These are phyloP conservation scores for Drosophila infuscata DNA, from an alignment of 2,888 invertebrate genomes.

Conservation along the genomic window DNA sequence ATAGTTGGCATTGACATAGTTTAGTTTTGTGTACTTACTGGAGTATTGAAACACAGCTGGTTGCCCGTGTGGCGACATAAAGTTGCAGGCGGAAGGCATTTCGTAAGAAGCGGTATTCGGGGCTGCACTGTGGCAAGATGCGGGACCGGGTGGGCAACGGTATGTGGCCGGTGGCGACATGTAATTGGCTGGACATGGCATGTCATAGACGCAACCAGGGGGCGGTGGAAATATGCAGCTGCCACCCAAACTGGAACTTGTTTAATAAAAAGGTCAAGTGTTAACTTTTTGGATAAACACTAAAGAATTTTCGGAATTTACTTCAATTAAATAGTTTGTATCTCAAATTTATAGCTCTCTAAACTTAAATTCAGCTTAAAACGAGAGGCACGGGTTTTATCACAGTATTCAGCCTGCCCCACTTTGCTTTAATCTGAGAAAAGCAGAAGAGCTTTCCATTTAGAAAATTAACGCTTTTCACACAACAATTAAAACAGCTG, in stretches of 20 bases:
- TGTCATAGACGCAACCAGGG: slow-evolving; percentile 1
- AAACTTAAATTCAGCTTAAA: background rate
- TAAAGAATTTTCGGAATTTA: background rate
- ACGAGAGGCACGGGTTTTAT: background rate
- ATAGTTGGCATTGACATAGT: background rate
- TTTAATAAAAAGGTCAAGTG: background rate
- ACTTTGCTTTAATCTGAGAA: background rate
- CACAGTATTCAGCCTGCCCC: background rate
- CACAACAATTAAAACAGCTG: background rate
- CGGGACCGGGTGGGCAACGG: background rate
- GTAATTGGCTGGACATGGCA: slow-evolving; percentile 3
- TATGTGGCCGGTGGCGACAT: background rate
- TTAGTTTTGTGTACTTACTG: slow-evolving; percentile 5
- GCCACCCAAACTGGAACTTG: background rate
- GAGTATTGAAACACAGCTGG: slow-evolving; percentile 30
- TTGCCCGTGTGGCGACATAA: slow-evolving; percentile 3
- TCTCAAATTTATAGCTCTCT: background rate
- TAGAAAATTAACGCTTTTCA: background rate
- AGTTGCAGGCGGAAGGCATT: background rate
- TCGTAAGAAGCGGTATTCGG: slow-evolving; percentile 2
- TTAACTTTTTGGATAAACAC: background rate
- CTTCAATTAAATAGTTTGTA: background rate
- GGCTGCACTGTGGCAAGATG: too few relatives aligned
- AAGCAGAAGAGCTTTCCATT: background rate
- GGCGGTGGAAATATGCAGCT: slow-evolving; percentile 6